phyloP scores from a whole-genome alignment of 2,888 invertebrate genomes.

The Drosophila birchii region DNA sequence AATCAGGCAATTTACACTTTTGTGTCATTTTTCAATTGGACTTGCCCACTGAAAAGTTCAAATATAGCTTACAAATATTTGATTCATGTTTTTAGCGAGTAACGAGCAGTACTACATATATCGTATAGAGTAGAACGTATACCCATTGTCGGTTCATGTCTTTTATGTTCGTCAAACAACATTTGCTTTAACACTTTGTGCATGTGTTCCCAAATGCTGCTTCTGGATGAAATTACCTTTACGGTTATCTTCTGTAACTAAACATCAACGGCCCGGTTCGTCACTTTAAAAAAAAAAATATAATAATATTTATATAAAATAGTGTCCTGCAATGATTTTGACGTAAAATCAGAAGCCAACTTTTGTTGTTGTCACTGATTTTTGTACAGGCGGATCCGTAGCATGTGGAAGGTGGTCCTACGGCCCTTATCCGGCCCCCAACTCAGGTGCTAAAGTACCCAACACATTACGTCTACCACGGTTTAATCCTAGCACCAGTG shows the following conservation, averaged over 20 bases:
- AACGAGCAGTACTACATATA: too few relatives aligned
- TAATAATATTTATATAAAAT: not conserved
- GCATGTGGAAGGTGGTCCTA: too few relatives aligned
- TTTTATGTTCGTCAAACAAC: too few relatives aligned
- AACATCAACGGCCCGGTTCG: too few relatives aligned
- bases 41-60: not conserved
- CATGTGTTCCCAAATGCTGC: not conserved
- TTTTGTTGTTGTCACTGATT: conserved; percentile 1
- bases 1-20: not conserved
- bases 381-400: not conserved
- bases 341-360: conserved; percentile 1
- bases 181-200: not conserved
- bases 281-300: not conserved
- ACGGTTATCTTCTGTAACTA: not conserved
- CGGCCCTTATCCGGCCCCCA: too few relatives aligned
- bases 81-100: not conserved
- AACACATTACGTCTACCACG: too few relatives aligned
- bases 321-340: not conserved
- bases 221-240: not conserved
- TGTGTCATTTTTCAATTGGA: not conserved
- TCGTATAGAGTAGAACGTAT: too few relatives aligned
- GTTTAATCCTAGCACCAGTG: too few relatives aligned
- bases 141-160: too few relatives aligned
- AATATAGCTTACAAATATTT: not conserved
- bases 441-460: too few relatives aligned